Percentiles rank a stretch among this genome's conserved stretches.
phyloP scores from a whole-genome alignment of 2,888 invertebrate species.

The Troides oblongomaculatus region DNA sequence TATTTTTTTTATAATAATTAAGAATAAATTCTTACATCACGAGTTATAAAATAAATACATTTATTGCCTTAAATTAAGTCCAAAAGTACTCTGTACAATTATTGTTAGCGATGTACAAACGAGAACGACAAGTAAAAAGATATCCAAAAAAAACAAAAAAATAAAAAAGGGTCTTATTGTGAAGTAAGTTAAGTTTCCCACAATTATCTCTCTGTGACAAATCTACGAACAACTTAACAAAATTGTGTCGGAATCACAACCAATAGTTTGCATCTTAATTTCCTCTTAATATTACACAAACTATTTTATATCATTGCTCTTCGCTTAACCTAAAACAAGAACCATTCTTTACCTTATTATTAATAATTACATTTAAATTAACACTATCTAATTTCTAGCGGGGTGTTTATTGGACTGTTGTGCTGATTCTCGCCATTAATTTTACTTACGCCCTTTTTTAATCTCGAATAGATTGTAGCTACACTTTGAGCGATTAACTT shows the following conservation, averaged over 20 bases:
- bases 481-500: conserved; percentile 28
- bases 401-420: conserved; percentile 73
- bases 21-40: conserved; percentile 81
- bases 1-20: conserved; percentile 80
- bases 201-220: conserved; percentile 62
- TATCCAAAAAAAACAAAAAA: conserved; percentile 61
- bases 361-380: conserved; percentile 78
- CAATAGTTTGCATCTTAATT: conserved; percentile 80
- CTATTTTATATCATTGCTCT: conserved; percentile 80
- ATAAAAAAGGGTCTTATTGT: conserved; percentile 64
- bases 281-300: conserved; percentile 78
- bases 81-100: conserved; percentile 80
- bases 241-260: conserved; percentile 79
- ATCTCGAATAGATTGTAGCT: conserved; percentile 27
- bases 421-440: conserved; percentile 51
- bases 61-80: conserved; percentile 81
- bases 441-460: conserved; percentile 46
- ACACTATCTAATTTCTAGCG: conserved; percentile 77
- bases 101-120: conserved; percentile 81
- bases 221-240: conserved; percentile 77
- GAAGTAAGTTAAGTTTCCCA: conserved; percentile 64
- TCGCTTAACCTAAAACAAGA: conserved; percentile 78
- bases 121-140: conserved; percentile 76
- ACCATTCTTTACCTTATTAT: conserved; percentile 76
- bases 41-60: conserved; percentile 81